A percentile compares a stretch with the other conserved stretches of the same genome.
Evolutionary conservation across 1,140 invertebrate genomes (phyloP).

Genomic region (Drosophila nigromelanica): DNA sequence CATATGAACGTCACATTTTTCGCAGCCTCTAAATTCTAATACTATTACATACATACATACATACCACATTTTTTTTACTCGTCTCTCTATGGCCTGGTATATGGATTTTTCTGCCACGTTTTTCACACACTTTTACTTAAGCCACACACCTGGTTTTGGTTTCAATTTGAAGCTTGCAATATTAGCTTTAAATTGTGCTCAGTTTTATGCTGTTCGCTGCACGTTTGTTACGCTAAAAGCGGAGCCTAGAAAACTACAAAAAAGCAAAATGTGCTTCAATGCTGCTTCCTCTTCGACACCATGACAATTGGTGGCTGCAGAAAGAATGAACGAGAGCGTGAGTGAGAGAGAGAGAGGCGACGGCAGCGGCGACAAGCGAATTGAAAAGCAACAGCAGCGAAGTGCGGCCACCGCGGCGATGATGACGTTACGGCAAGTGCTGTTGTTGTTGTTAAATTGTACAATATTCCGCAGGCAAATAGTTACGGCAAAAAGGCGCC

Average conservation of each 20-base stretch:
- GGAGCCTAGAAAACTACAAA: conserved; percentile 40
- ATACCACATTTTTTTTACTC: conserved; percentile 56
- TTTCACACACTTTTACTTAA: conserved; percentile 61
- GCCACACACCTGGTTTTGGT: conserved; percentile 44
- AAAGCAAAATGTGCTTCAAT: conserved; percentile 68
- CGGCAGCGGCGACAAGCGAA: conserved; percentile 48
- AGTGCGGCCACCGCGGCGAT: conserved; percentile 48
- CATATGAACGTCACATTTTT: conserved; percentile 49
- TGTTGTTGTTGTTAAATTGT: conserved; percentile 24
- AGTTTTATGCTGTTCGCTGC: conserved; percentile 31
- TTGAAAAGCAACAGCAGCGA: conserved; percentile 68
- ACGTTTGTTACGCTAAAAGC: conserved; percentile 38
- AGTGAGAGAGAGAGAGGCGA: conserved; percentile 46
- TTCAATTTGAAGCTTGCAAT: conserved; percentile 50
- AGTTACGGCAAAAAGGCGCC: conserved; percentile 10
- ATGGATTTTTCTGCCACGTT: conserved; percentile 80
- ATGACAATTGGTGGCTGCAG: conserved; percentile 73
- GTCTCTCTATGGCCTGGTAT: conserved; percentile 46
- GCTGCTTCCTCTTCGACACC: conserved; percentile 66
- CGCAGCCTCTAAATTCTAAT: conserved; percentile 46
- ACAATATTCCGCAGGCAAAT: conserved; percentile 8
- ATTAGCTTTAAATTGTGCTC: conserved; percentile 55
- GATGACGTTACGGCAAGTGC: conserved; percentile 55
- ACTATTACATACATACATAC: conserved; percentile 52
- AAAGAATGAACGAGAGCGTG: conserved; percentile 59